Conservation (phyloP, 2,113 vertebrate genomes). For the Otolemur garnettii region DNA sequence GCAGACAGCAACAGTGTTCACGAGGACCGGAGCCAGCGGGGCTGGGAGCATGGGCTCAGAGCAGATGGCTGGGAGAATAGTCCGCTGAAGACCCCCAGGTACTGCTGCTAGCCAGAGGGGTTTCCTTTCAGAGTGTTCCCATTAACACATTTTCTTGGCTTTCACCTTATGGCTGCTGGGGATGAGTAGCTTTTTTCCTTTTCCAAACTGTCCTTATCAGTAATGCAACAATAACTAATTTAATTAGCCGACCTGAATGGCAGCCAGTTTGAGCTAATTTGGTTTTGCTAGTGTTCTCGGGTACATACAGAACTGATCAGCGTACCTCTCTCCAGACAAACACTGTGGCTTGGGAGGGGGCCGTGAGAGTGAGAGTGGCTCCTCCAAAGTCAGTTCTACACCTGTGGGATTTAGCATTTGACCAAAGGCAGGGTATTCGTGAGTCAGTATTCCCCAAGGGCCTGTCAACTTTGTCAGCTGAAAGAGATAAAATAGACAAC, state of each 20-base stretch:
- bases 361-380: not conserved
- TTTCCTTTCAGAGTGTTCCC: constrained; percentile 44
- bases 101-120: not conserved
- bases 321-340: constrained; percentile 69
- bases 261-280: constrained; percentile 82
- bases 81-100: not conserved
- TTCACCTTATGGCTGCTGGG: constrained; percentile 50
- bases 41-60: not conserved
- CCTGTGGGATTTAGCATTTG: constrained; percentile 58
- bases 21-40: not conserved
- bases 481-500: constrained; percentile 66
- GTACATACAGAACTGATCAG: constrained; percentile 77
- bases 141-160: constrained; percentile 72
- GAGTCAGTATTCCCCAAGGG: not conserved
- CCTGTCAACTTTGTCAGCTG: constrained; percentile 37
- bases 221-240: constrained; percentile 83
- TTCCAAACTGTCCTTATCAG: constrained; percentile 84
- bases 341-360: not conserved
- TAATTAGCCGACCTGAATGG: constrained; percentile 83
- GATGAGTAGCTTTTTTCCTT: constrained; percentile 63
- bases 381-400: not conserved
- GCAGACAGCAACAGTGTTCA: not conserved
- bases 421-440: constrained; percentile 58
- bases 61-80: constrained; percentile 41
- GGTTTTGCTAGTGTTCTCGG: constrained; percentile 76